These are phyloP conservation scores for Ylistrum balloti DNA, from an alignment of 1,140 invertebrate genomes.

Conservation along the genomic window DNA sequence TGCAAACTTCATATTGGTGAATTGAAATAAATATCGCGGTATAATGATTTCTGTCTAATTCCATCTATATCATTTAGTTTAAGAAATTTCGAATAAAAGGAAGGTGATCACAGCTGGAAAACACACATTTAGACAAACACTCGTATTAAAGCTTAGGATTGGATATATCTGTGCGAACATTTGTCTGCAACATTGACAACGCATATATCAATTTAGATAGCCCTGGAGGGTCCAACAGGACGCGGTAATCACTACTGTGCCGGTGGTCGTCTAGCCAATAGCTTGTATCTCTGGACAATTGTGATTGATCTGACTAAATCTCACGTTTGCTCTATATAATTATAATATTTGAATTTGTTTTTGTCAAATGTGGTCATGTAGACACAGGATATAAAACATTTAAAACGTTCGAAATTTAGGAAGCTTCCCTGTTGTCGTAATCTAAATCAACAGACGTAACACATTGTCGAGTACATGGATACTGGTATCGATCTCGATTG, in stretches of 20 bases:
- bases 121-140: not conserved
- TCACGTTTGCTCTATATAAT: not conserved
- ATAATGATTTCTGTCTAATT: too few species aligned
- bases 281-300: not conserved
- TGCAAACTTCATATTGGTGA: too few species aligned
- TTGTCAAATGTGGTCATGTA: too few species aligned
- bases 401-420: too few species aligned
- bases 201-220: not conserved
- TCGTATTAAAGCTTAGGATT: not conserved
- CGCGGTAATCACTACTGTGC: not conserved
- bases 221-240: not conserved
- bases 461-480: too few species aligned
- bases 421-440: too few species aligned
- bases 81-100: not conserved
- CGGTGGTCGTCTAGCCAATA: not conserved
- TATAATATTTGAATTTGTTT: too few species aligned
- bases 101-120: not conserved
- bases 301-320: too few species aligned
- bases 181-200: not conserved
- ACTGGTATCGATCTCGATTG: too few species aligned
- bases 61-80: not conserved
- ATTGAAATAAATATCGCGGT: too few species aligned
- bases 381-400: too few species aligned
- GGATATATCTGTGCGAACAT: not conserved
- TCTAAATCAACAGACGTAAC: too few species aligned